Base-by-base conservation (phyloP, 1,140 invertebrate species). In the Belonocnema kinseyi region DNA sequence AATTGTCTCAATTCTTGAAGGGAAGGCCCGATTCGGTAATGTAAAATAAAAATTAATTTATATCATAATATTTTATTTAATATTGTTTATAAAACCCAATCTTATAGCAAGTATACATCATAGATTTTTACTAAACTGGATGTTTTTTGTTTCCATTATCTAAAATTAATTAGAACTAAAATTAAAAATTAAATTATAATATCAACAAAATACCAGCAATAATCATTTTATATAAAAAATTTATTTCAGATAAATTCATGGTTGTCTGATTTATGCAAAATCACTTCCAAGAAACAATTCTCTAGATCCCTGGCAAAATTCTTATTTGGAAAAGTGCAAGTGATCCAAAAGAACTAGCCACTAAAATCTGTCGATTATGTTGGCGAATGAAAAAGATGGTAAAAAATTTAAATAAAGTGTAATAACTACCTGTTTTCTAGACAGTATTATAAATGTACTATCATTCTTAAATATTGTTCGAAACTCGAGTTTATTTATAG, bases 1-100 rank as follows among this genome's bases (percentile, higher is more conserved):
- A 85, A 74, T 72, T 85, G 12, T 76, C 78, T 8, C 71, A 77
- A 13, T 83, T 85, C 40, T 79, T 85, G 26, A 81, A 82, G 12
- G 79, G 70, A 53, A 77, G 58, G 58, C 13, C 52, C 12, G 73
- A 75, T 54, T 71, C 75, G 72, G 82, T 82, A 80, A 33, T 50
- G 2, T 46, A 10, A 80, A 70, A n/a, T 12, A 72, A 12, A 13
- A 72, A 40, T 52, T 40, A 53, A 46, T 40, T 10, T 14, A 75
- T 12, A 14, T 46, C 19, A 40, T 16, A 46, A 72, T 50, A 46
- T 16, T 46, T 7, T 72, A 54, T 51, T 50, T 51, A 72, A 61
- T 50, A 50, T 51, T 46, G 73, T 26, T n/a, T 51, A 0, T 33
- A 19, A 71, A 54, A 54, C 2, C 26, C 5, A 33, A 33, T 33